Base-by-base conservation (phyloP, 1,140 invertebrate species). In the Leptinotarsa undecemlineata region DNA sequence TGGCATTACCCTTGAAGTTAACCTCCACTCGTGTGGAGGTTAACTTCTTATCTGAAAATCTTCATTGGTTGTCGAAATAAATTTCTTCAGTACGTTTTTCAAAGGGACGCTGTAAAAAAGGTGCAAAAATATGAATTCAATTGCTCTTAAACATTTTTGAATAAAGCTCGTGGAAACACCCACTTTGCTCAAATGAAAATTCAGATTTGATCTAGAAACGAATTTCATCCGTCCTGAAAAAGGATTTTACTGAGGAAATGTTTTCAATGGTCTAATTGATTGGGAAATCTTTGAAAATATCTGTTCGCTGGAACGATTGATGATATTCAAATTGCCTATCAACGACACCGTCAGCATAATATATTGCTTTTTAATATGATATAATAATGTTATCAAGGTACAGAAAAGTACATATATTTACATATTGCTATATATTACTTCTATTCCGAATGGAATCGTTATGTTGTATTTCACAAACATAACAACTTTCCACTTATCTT, bases 241-340 rank as follows among this genome's bases (percentile, higher is more conserved):
- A 4, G n/a, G 17, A 70, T 57, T 48, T 70, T 57, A 20, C 48
- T 17, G 47, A 57, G 26, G 15, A 26, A 23, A 26, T 67, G 42
- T 26, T 23, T 67, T 70, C 68, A 48, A 15, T 23, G 14, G 47
- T 26, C 20, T 70, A 57, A 70, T 57, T 70, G 68, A 70, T 57
- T 48, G 48, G 48, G 21, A 70, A 70, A 23, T 57, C 17, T 20
- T 70, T 68, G 42, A 68, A 70, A 47, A 23, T 19, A 57, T 17
- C 15, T 15, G n/a, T 57, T 57, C 51, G 8, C 33, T 42, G 33
- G 33, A 42, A 42, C 51, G 14, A 17, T 57, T 57, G 51, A 57
- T 17, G 15, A 4, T 6, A 11, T n/a, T 67, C 15, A 23, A 67
- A 67, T 67, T 26, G 64, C 23, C n/a, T 57, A n/a, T 57, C n/a